Conservation (phyloP, 2,113 vertebrate species). For the Montifringilla adamsi region DNA sequence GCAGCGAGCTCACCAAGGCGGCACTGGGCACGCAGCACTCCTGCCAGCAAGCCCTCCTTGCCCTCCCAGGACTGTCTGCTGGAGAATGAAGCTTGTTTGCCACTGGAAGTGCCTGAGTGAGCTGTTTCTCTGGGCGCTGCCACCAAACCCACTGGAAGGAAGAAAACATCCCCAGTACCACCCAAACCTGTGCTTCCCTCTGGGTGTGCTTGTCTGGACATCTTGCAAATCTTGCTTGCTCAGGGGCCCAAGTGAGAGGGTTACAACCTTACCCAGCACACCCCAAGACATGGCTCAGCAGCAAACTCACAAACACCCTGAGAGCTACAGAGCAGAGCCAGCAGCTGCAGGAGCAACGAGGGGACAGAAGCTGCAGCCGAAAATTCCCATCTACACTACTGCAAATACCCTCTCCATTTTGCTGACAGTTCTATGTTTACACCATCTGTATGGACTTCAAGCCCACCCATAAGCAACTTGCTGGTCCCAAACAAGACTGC, state of each 20-base stretch:
- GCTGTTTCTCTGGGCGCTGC: not conserved
- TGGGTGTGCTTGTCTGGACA: accelerated
- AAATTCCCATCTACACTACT: not conserved
- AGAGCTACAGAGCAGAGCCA: not conserved
- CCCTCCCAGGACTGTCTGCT: not conserved
- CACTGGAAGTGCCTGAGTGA: not conserved
- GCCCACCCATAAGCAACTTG: not conserved
- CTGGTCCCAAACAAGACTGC: not conserved
- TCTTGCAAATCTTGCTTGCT: not conserved
- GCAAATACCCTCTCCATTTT: not conserved
- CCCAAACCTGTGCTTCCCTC: not conserved
- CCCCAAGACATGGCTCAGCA: not conserved
- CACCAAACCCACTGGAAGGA: not conserved
- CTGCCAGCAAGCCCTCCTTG: not conserved
- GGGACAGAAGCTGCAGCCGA: too few relatives aligned
- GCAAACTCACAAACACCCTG: not conserved
- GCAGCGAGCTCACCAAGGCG: not conserved
- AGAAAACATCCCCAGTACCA: not conserved
- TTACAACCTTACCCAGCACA: not conserved
- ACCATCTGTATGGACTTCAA: not conserved
- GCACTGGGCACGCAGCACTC: accelerated
- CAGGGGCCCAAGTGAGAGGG: not conserved
- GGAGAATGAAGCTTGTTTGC: not conserved
- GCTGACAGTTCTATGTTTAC: not conserved
- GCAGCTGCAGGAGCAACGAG: accelerated